Conservation (phyloP, 1,140 invertebrate genomes). For the Pararge aegeria region DNA sequence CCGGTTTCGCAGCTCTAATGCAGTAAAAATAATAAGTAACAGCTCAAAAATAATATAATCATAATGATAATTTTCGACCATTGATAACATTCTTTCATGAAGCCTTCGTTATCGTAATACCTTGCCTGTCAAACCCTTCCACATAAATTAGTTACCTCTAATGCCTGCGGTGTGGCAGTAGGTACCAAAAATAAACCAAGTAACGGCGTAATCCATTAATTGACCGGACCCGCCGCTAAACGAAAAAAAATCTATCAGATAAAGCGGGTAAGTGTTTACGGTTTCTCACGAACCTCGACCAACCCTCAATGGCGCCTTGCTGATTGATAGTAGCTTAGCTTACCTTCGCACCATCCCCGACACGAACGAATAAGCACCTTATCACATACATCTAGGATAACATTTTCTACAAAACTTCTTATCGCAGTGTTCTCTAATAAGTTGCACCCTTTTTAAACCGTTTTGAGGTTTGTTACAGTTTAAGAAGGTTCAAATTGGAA, state of each 20-base stretch:
- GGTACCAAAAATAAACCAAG: conserved; percentile 70
- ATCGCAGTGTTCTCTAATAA: conserved; percentile 22
- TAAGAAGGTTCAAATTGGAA: conserved; percentile 28
- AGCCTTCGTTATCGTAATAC: conserved; percentile 55
- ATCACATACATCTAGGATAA: conserved; percentile 21
- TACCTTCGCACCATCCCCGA: conserved; percentile 52
- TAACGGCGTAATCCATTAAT: conserved; percentile 78
- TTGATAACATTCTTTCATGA: conserved; percentile 34
- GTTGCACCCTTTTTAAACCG: conserved; percentile 3
- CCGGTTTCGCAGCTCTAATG: background rate
- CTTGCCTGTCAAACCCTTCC: conserved; percentile 65
- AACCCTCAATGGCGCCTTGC: conserved; percentile 76
- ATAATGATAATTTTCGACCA: conserved; percentile 31
- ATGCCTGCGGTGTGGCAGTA: conserved; percentile 51
- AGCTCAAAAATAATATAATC: conserved; percentile 1
- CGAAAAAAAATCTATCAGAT: conserved; percentile 74
- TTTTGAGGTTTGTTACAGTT: conserved; percentile 32
- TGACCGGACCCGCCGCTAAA: conserved; percentile 69
- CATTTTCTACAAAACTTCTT: conserved; percentile 15
- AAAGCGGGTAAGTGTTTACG: conserved; percentile 78
- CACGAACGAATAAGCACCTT: conserved; percentile 37
- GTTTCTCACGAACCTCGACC: conserved; percentile 73
- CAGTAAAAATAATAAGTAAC: background rate
- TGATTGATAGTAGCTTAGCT: conserved; percentile 74
- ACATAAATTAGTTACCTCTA: conserved; percentile 69